phyloP scores from a whole-genome alignment of 1,140 invertebrate genomes.

The Probaryconus sp. region DNA sequence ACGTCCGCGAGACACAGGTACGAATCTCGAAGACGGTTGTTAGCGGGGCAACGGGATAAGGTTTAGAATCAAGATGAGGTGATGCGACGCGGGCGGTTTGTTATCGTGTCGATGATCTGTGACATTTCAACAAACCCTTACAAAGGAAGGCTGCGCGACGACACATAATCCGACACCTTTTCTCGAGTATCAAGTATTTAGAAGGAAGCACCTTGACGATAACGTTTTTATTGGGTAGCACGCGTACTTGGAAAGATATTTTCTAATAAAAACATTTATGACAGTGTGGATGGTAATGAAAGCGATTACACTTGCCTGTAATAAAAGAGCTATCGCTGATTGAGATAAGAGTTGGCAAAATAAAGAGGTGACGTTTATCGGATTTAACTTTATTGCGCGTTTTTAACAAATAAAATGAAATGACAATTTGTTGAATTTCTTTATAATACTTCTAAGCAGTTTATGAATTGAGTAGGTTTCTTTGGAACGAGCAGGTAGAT shows the following conservation, averaged over 20 bases:
- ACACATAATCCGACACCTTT: conserved; percentile 65
- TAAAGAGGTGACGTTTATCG: conserved; percentile 13
- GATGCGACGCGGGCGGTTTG: conserved; percentile 69
- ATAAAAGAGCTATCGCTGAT: conserved; percentile 38
- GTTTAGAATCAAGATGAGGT: conserved; percentile 67
- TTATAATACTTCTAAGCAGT: too few relatives aligned
- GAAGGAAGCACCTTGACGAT: conserved; percentile 56
- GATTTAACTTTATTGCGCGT: background rate
- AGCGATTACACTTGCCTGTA: conserved; percentile 32
- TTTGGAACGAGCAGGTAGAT: too few relatives aligned
- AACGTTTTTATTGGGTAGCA: conserved; percentile 59
- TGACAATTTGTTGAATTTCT: background rate
- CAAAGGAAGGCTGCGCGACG: conserved; percentile 56
- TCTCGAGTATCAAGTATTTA: conserved; percentile 56
- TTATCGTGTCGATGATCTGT: conserved; percentile 72
- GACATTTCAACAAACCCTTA: conserved; percentile 68
- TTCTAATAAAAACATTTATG: conserved; percentile 58
- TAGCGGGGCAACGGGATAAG: conserved; percentile 65
- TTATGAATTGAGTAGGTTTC: too few relatives aligned
- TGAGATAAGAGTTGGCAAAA: conserved; percentile 29
- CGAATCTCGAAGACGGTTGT: conserved; percentile 65
- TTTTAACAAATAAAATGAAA: background rate
- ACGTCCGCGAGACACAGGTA: conserved; percentile 69
- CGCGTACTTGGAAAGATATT: conserved; percentile 33
- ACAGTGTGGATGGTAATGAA: conserved; percentile 24